Evolutionary conservation across 2,888 invertebrate genomes (phyloP).

Genomic region (Priocnemis perturbator): DNA sequence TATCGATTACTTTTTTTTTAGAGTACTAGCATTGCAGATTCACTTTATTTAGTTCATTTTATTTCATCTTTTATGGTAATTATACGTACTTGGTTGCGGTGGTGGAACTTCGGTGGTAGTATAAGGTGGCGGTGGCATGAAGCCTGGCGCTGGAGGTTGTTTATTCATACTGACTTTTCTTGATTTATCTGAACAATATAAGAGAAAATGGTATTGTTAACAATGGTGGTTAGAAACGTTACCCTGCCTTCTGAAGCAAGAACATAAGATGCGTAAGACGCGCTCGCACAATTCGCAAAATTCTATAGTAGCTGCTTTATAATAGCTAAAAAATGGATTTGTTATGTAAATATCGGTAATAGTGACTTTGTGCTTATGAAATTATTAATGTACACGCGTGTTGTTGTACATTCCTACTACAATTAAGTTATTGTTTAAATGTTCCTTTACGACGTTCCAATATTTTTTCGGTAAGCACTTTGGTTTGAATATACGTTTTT

Average conservation of each 20-base stretch:
- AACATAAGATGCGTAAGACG: too few species aligned
- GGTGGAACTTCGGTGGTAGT: slow-evolving; percentile 27
- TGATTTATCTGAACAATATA: slow-evolving; percentile 11
- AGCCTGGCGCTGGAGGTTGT: slow-evolving; percentile 46
- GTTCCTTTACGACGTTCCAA: background rate
- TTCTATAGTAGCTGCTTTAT: too few species aligned
- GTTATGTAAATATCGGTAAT: too few species aligned
- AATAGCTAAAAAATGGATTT: too few species aligned
- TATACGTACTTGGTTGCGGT: slow-evolving; percentile 27
- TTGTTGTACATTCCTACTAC: background rate
- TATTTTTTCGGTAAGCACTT: too few species aligned
- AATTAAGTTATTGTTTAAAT: background rate
- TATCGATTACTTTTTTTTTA: too few species aligned
- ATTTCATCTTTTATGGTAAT: background rate
- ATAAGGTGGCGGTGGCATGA: slow-evolving; percentile 34
- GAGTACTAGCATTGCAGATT: too few species aligned
- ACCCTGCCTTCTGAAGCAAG: too few species aligned
- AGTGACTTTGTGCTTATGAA: too few species aligned
- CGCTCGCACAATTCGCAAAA: too few species aligned
- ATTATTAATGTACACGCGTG: too few species aligned
- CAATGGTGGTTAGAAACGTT: background rate
- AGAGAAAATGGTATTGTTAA: background rate
- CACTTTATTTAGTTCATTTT: background rate
- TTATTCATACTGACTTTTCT: slow-evolving; percentile 30
- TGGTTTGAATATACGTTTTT: too few species aligned